These are phyloP conservation scores for Microplitis mediator DNA, from an alignment of 1,140 invertebrate species.

Conservation along the genomic window DNA sequence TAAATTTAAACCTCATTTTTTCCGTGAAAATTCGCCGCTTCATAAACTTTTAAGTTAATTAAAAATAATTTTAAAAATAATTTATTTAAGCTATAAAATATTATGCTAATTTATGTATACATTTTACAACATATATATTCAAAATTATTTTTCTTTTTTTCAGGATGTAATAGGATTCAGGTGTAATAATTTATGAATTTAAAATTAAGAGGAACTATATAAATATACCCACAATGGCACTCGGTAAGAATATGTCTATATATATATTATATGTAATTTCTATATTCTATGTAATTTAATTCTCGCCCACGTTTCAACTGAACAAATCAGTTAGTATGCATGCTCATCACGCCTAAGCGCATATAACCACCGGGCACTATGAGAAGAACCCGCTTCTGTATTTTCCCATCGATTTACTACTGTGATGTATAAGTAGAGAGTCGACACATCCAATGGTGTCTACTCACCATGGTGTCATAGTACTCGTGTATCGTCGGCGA, in stretches of 20 bases:
- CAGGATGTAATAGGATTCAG: constrained; percentile 28
- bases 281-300: constrained; percentile 30
- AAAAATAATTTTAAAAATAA: too few species aligned
- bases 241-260: constrained; percentile 46
- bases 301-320: constrained; percentile 39
- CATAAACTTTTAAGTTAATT: too few species aligned
- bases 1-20: too few species aligned
- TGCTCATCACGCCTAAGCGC: constrained; percentile 13
- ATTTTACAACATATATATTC: background rate
- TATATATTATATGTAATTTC: too few species aligned
- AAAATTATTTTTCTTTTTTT: constrained; percentile 39
- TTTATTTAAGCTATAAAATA: too few species aligned
- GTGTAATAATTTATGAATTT: constrained; percentile 23
- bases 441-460: too few species aligned
- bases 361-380: constrained; percentile 5
- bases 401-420: constrained; percentile 20
- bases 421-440: background rate
- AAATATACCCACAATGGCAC: constrained; percentile 16
- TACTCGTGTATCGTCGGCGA: background rate
- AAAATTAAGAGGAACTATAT: background rate
- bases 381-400: constrained; percentile 10
- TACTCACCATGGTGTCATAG: too few species aligned
- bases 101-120: too few species aligned
- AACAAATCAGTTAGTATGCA: background rate
- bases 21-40: too few species aligned